Conservation (phyloP, 2,888 invertebrate species). For the Lissonota sp. region DNA sequence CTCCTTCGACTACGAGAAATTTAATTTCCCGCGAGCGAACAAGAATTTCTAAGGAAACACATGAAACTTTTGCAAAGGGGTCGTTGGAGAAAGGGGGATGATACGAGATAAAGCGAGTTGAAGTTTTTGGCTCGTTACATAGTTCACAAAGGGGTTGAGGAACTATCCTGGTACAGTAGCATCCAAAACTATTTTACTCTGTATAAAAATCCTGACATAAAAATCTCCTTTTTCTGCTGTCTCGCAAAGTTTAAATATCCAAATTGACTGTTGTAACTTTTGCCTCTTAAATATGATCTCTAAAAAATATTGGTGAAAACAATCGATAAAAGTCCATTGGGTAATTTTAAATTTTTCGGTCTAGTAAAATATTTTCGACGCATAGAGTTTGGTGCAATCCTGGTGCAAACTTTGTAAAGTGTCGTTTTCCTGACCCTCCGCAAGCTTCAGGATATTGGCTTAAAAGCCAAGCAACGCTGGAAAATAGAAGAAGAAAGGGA, state of each 20-base stretch:
- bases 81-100: background rate
- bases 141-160: background rate
- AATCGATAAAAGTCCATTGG: no score
- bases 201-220: background rate
- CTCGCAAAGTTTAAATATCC: no score
- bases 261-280: no score
- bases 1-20: conserved; percentile 3
- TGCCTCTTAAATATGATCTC: no score
- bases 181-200: background rate
- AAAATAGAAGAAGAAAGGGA: conserved; percentile 8
- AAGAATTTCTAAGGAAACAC: background rate
- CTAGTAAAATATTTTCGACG: conserved; percentile 3
- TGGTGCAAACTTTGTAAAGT: conserved; percentile 45
- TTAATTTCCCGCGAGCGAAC: conserved; percentile 6
- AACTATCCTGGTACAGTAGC: background rate
- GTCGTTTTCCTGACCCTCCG: conserved; percentile 43
- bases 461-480: conserved; percentile 40
- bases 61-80: conserved; percentile 34
- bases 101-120: background rate
- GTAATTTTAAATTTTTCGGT: background rate
- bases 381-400: conserved; percentile 3
- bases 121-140: conserved; percentile 27
- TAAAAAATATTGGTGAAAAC: no score
- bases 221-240: no score
- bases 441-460: conserved; percentile 48